These are phyloP conservation scores for Colletes gigas DNA, from an alignment of 1,140 invertebrate species.

Conservation along the genomic window DNA sequence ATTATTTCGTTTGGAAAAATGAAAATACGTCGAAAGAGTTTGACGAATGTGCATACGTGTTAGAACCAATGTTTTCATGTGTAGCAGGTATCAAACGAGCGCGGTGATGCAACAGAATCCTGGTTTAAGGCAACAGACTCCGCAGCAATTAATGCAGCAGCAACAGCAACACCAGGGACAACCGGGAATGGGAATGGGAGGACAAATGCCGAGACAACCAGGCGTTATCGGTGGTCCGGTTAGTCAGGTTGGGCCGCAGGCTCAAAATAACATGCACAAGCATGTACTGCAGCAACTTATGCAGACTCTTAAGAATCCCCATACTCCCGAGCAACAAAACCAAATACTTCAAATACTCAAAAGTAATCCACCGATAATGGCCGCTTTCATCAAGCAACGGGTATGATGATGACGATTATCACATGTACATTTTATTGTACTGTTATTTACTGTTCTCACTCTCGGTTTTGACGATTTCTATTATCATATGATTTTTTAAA, in stretches of 20 bases:
- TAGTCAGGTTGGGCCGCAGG: slow-evolving; percentile 75
- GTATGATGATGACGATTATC: slow-evolving; percentile 69
- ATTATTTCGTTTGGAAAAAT: slow-evolving; percentile 28
- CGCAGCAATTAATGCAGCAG: slow-evolving; percentile 77
- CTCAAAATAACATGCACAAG: slow-evolving; percentile 83
- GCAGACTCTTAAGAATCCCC: slow-evolving; percentile 92
- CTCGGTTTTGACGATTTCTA: slow-evolving; percentile 37
- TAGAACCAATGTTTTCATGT: neutral
- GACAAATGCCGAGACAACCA: slow-evolving; percentile 78
- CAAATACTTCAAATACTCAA: slow-evolving; percentile 96
- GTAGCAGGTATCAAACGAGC: slow-evolving; percentile 71
- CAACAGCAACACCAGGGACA: slow-evolving; percentile 79
- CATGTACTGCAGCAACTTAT: slow-evolving; percentile 94
- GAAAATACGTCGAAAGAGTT: neutral
- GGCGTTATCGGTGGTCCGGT: slow-evolving; percentile 79
- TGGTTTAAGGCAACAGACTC: slow-evolving; percentile 78
- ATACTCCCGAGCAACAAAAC: slow-evolving; percentile 95
- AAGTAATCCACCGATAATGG: slow-evolving; percentile 97
- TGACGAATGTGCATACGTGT: neutral
- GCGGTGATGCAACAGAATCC: slow-evolving; percentile 79
- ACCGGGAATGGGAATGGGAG: slow-evolving; percentile 76
- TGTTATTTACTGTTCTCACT: neutral
- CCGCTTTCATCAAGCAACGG: slow-evolving; percentile 96
- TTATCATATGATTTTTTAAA: slow-evolving; percentile 49
- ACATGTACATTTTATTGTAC: slow-evolving; percentile 8